phyloP scores from a whole-genome alignment of 35 echinoderm and acorn worm species.

The Ophioderma brevispina region DNA sequence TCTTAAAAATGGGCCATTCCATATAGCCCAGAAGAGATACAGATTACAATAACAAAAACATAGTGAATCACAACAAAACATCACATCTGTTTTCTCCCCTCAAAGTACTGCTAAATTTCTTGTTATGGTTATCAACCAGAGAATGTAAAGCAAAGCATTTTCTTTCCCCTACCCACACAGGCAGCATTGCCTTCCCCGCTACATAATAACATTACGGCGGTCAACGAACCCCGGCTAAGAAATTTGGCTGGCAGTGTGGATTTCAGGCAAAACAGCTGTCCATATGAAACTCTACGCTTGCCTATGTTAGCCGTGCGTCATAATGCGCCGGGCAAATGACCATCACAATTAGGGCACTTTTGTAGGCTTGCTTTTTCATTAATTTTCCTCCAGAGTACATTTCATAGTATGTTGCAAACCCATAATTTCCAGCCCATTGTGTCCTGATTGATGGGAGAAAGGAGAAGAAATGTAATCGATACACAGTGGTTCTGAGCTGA shows the following conservation, averaged over 20 bases:
- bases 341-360: conserved; percentile 1
- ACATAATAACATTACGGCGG: conserved; percentile 4
- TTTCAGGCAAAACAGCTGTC: conserved; percentile 9
- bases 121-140: no score
- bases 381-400: background rate
- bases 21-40: no score
- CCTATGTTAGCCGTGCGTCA: conserved; percentile 3
- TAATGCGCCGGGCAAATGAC: background rate
- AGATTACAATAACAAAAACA: no score
- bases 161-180: background rate
- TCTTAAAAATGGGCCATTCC: no score
- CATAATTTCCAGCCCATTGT: background rate
- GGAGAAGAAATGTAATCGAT: background rate
- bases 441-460: background rate
- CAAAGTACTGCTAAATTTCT: no score
- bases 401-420: background rate
- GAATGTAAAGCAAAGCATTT: no score
- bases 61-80: no score
- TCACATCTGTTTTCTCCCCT: no score
- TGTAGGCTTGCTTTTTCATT: conserved; percentile 1
- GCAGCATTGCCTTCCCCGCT: background rate
- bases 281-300: background rate
- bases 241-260: background rate
- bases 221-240: conserved; percentile 5
- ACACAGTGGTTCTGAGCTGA: background rate